Evolutionary conservation across 2,113 vertebrate species (phyloP).

Genomic region (Chaetura pelagica): DNA sequence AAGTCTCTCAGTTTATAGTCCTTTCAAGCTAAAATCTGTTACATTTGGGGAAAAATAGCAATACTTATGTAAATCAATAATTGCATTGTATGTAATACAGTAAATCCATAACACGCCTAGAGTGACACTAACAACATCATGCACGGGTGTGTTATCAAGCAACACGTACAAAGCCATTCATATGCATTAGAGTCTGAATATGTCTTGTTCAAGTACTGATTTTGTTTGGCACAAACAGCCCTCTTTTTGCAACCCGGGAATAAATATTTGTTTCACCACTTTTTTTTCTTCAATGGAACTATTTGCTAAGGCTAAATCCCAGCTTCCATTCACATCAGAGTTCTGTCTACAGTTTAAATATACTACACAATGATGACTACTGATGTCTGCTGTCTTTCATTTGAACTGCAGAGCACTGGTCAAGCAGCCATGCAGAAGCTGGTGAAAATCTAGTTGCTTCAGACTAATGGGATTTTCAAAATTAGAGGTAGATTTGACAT

Average conservation of each 20-base stretch:
- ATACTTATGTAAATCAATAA: constrained; percentile 81
- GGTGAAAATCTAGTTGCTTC: background rate
- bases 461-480: background rate
- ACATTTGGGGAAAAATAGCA: constrained; percentile 69
- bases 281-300: constrained; percentile 19
- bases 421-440: background rate
- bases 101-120: constrained; percentile 71
- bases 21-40: constrained; percentile 81
- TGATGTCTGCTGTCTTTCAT: background rate
- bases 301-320: background rate
- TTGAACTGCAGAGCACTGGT: background rate
- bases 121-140: constrained; percentile 58
- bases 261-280: constrained; percentile 56
- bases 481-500: background rate
- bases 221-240: constrained; percentile 61
- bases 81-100: constrained; percentile 68
- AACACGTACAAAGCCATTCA: constrained; percentile 20
- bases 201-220: constrained; percentile 40
- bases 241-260: constrained; percentile 36
- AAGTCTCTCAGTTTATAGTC: constrained; percentile 77
- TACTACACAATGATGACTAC: background rate
- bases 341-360: background rate
- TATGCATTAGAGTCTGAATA: constrained; percentile 42
- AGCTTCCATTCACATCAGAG: background rate
- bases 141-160: constrained; percentile 27